Evolutionary conservation across 2,797 vertebrate species (phyloP).

Genomic region (Hippopotamyrus pictus): DNA sequence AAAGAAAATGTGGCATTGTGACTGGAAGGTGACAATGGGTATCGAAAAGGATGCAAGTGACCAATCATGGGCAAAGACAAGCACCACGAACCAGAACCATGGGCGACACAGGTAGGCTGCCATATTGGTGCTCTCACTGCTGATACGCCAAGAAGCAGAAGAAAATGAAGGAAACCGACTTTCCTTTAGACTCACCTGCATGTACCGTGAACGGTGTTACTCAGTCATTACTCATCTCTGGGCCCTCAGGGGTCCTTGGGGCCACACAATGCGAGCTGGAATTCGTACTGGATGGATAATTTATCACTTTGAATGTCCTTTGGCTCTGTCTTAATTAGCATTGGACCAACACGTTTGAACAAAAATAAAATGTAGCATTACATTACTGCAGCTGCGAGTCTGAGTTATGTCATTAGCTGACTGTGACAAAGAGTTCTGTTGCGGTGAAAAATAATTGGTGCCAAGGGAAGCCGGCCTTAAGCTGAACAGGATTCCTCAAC

Average conservation of each 20-base stretch:
- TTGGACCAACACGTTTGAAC: not conserved
- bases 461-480: not conserved
- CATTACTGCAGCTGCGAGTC: not conserved
- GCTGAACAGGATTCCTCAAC: not conserved
- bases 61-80: not conserved
- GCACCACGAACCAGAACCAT: not conserved
- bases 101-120: not conserved
- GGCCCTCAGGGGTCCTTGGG: not conserved
- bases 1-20: not conserved
- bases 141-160: not conserved
- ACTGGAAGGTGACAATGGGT: not conserved
- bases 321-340: not conserved
- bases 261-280: not conserved
- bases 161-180: not conserved
- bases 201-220: not conserved
- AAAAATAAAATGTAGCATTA: not conserved
- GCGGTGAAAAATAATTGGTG: not conserved
- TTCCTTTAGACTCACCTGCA: not conserved
- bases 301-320: not conserved
- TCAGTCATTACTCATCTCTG: not conserved
- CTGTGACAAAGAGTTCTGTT: not conserved
- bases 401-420: not conserved
- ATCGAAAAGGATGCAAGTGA: not conserved
- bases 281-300: not conserved
- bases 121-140: not conserved